Evolutionary conservation across 2,113 vertebrate species (phyloP), one percentile per base, ranked within the genome.

Genomic region (Tinamus guttatus): DNA sequence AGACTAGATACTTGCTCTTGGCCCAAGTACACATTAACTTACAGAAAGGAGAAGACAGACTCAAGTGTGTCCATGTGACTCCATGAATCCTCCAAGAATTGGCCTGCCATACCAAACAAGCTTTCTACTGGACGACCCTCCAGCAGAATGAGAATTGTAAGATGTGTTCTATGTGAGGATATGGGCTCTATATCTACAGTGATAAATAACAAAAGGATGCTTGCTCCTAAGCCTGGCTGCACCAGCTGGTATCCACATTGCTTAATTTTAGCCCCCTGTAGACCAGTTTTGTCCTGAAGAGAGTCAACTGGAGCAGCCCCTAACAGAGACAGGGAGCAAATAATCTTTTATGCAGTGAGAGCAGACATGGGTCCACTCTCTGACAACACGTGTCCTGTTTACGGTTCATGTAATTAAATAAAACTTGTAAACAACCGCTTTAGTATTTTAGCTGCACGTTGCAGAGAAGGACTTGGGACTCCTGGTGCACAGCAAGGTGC

Each of bases 21-120:
- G 3, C 7, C 6, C 15, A 24, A 0, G 1, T 5, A 65, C 2
- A 14, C 1, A 0, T 25, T 4, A 41, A 28, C 7, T 63, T 68
- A 52, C 4, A 4, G 7, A 58, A 47, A 28, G n/a, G 64, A 49
- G 59, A 87, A 75, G 25, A 63, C 11, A 70, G 40, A 32, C 8
- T 41, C 62, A 24, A 7, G 5, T 14, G 34, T 7, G 36, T 32
- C 34, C 13, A 8, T 22, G 3, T 2, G 83, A 15, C 22, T 21
- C 34, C 51, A 56, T 38, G 16, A 9, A 70, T 62, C 40, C 8
- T 62, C 27, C 4, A 0, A 11, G 43, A 6, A 84, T 5, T 51
- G 2, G 4, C 30, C n/a, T 78, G 25, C 16, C 43, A 80, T 81
- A 45, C 9, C 40, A 65, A 24, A 16, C 16, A 69, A 65, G 43